Conservation (phyloP, 2,113 vertebrate genomes). For the Nyctibius bracteatus region DNA sequence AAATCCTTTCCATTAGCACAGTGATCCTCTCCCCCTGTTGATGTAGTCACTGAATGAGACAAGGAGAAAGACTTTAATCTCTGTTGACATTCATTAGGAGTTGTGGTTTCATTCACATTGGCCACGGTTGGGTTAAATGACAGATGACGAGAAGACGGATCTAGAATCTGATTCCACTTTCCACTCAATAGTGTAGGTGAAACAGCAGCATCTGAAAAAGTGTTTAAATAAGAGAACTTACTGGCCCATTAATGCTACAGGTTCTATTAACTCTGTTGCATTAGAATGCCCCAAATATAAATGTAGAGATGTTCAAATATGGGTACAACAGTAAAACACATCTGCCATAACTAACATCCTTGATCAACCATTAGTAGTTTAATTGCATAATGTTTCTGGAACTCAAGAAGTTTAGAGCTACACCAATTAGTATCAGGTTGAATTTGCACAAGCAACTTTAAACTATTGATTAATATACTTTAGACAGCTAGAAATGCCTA, state of each 20-base stretch:
- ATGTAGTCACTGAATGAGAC: slow-evolving; percentile 59
- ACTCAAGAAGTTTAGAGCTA: background rate
- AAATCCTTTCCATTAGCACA: slow-evolving; percentile 77
- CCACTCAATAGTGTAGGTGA: slow-evolving; percentile 85
- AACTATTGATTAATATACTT: background rate
- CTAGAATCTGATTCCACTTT: slow-evolving; percentile 96
- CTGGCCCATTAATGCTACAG: background rate
- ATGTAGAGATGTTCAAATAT: background rate
- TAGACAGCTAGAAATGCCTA: background rate
- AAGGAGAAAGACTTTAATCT: slow-evolving; percentile 82
- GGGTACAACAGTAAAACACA: background rate
- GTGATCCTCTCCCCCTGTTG: slow-evolving; percentile 51
- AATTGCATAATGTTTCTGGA: background rate
- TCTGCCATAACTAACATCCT: background rate
- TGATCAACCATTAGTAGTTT: background rate
- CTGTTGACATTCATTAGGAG: slow-evolving; percentile 80
- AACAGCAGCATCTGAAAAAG: slow-evolving; percentile 86
- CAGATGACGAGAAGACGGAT: slow-evolving; percentile 79
- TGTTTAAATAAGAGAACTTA: background rate
- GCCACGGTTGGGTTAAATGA: slow-evolving; percentile 81
- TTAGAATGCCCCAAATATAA: background rate
- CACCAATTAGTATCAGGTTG: background rate
- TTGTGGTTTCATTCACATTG: slow-evolving; percentile 74
- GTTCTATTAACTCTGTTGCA: background rate
- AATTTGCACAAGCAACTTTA: background rate